A percentile compares a stretch with the other conserved stretches of the same genome.
Evolutionary conservation across 2,797 vertebrate genomes (phyloP).

Genomic region (Rhynchotus rufescens): DNA sequence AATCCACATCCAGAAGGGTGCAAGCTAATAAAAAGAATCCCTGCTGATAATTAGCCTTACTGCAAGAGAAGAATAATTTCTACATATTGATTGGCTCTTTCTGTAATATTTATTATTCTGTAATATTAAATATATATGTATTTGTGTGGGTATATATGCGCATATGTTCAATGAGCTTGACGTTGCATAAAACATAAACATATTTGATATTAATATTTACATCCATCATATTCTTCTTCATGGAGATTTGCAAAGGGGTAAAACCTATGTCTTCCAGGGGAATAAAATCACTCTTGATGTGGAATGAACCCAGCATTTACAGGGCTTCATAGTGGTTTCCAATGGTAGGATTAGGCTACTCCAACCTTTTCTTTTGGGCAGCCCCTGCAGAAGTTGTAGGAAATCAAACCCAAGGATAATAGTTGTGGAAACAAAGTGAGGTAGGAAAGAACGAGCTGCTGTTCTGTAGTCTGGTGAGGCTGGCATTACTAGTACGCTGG

Average conservation of each 20-base stretch:
- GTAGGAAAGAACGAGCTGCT: background rate
- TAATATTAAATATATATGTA: background rate
- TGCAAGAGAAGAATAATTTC: slow-evolving; percentile 2
- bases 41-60: slow-evolving; percentile 5
- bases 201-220: background rate
- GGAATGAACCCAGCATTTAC: background rate
- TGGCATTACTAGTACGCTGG: background rate
- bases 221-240: background rate
- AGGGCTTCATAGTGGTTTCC: background rate
- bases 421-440: background rate
- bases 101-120: background rate
- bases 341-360: background rate
- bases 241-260: background rate
- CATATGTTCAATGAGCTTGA: background rate
- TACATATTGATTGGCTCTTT: background rate
- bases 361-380: background rate
- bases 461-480: background rate
- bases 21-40: background rate
- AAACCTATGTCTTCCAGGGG: background rate
- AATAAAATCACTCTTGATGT: background rate
- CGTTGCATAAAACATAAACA: background rate
- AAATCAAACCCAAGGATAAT: background rate
- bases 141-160: background rate
- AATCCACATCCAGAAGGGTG: slow-evolving; percentile 13
- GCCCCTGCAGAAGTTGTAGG: background rate